These are phyloP conservation scores for Galerucella pusilla DNA, from an alignment of 2,888 invertebrate species.

Conservation along the genomic window DNA sequence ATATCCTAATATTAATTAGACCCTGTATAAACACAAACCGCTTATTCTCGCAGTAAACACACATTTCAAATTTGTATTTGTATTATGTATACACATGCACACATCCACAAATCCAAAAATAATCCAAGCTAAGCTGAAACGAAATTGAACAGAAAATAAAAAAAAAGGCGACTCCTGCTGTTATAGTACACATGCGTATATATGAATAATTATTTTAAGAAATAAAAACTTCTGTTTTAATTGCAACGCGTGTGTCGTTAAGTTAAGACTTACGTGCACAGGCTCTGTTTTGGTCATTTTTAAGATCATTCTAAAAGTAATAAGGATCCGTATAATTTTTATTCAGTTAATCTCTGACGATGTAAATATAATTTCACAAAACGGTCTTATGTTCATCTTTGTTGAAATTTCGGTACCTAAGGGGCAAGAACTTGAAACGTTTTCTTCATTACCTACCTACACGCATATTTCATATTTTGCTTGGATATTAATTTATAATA, in stretches of 20 bases:
- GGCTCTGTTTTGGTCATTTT: background rate
- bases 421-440: too few species aligned
- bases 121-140: slow-evolving; percentile 38
- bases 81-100: slow-evolving; percentile 25
- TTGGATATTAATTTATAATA: too few species aligned
- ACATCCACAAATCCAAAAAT: slow-evolving; percentile 39
- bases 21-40: slow-evolving; percentile 1
- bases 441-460: too few species aligned
- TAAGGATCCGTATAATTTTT: too few species aligned
- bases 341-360: too few species aligned
- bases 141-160: slow-evolving; percentile 40
- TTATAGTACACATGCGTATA: slow-evolving; percentile 44
- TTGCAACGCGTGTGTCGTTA: slow-evolving; percentile 29
- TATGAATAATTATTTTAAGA: slow-evolving; percentile 57
- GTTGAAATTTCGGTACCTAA: too few species aligned
- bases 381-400: too few species aligned
- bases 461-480: too few species aligned
- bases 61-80: slow-evolving; percentile 12
- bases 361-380: too few species aligned
- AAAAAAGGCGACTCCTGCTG: slow-evolving; percentile 39
- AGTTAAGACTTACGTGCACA: slow-evolving; percentile 37
- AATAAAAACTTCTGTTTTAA: slow-evolving; percentile 54
- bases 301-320: background rate
- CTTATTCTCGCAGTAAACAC: slow-evolving; percentile 25
- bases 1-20: too few species aligned